phyloP scores from a whole-genome alignment of 2,888 invertebrate species.

The Idaea biselata region DNA sequence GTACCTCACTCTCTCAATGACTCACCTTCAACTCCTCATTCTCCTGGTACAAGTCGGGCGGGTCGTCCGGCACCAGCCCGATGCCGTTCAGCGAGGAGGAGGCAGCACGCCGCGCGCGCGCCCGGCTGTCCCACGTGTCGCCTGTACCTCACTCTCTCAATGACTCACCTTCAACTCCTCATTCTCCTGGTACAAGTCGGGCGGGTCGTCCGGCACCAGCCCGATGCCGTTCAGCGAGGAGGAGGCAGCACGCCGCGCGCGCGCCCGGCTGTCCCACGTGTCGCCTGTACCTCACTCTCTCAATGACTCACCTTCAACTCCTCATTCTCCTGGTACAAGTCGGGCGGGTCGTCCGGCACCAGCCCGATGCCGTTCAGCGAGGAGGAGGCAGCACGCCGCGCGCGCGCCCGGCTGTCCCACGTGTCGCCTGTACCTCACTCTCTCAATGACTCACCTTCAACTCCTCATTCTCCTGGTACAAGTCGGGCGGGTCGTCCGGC shows the following conservation, averaged over 20 bases:
- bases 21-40: slow-evolving; percentile 95
- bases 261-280: slow-evolving; percentile 94
- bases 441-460: slow-evolving; percentile 89
- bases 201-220: no score
- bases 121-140: slow-evolving; percentile 93
- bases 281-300: no score
- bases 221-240: no score
- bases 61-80: no score
- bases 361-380: slow-evolving; percentile 92
- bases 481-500: no score
- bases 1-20: no score
- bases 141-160: slow-evolving; percentile 86
- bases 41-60: slow-evolving; percentile 92
- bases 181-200: slow-evolving; percentile 94
- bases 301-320: slow-evolving; percentile 83
- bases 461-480: slow-evolving; percentile 95
- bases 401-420: slow-evolving; percentile 58
- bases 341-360: slow-evolving; percentile 91
- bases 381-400: slow-evolving; percentile 91
- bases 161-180: slow-evolving; percentile 84
- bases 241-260: no score
- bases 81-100: no score
- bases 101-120: no score
- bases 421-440: no score
- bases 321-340: slow-evolving; percentile 91